phyloP scores from a whole-genome alignment of 2,797 vertebrate genomes.

The Danio jaintianensis region DNA sequence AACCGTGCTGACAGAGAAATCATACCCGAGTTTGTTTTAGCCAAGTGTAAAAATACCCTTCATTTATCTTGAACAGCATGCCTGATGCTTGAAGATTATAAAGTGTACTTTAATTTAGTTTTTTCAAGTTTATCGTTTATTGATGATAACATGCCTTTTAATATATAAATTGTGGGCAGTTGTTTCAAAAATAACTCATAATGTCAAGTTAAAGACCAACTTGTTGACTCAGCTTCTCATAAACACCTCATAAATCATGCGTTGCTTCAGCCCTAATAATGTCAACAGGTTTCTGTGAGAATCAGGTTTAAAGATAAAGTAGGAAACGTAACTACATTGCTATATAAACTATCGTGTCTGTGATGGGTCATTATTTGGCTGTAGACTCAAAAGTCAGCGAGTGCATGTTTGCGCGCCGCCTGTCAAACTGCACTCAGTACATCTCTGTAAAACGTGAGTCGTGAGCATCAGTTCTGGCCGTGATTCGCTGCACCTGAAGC shows the following conservation, averaged over 20 bases:
- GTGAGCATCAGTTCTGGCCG: slow-evolving; percentile 48
- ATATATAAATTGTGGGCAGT: not conserved
- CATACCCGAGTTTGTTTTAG: too few relatives aligned
- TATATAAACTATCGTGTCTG: not conserved
- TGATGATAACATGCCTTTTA: not conserved
- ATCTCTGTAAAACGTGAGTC: slow-evolving; percentile 48
- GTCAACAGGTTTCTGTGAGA: slow-evolving; percentile 16
- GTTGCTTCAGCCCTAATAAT: slow-evolving; percentile 4
- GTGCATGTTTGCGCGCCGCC: not conserved
- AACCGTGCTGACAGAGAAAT: too few relatives aligned
- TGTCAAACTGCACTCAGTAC: slow-evolving; percentile 23
- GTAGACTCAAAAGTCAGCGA: not conserved
- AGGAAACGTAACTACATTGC: not conserved
- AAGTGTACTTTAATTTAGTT: not conserved
- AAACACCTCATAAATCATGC: not conserved
- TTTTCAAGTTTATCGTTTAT: not conserved
- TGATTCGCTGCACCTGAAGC: not conserved
- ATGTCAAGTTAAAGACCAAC: slow-evolving; percentile 2
- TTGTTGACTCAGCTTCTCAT: not conserved
- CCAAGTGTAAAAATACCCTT: too few relatives aligned
- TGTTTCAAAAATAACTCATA: not conserved
- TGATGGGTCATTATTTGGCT: not conserved
- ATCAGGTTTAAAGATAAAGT: not conserved
- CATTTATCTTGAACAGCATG: not conserved
- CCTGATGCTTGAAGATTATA: not conserved